These are phyloP conservation scores for Cantharis rustica DNA, from an alignment of 2,888 invertebrate genomes.

Conservation along the genomic window DNA sequence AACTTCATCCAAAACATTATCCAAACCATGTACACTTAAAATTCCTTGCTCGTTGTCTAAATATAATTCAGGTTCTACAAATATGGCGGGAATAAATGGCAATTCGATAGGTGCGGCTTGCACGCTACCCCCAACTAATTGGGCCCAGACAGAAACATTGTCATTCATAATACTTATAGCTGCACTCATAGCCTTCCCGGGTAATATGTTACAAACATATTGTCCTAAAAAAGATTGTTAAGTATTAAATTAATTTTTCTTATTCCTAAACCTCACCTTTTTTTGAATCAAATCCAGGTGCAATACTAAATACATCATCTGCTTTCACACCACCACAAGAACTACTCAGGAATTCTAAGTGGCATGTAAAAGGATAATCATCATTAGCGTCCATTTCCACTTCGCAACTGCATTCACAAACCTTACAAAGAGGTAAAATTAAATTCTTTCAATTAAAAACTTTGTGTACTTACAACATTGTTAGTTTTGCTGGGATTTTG, in stretches of 20 bases:
- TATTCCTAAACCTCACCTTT: constrained; percentile 41
- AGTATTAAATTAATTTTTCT: neutral
- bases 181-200: constrained; percentile 40
- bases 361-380: constrained; percentile 51
- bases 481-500: constrained; percentile 42
- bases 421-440: constrained; percentile 38
- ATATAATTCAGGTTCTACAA: constrained; percentile 40
- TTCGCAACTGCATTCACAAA: constrained; percentile 48
- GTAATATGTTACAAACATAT: constrained; percentile 51
- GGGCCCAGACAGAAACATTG: constrained; percentile 49
- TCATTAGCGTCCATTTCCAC: constrained; percentile 40
- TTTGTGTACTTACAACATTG: constrained; percentile 47
- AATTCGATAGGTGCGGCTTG: constrained; percentile 43
- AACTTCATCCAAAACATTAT: constrained; percentile 62
- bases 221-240: constrained; percentile 42
- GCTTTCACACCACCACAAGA: constrained; percentile 40
- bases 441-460: neutral
- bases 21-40: constrained; percentile 60
- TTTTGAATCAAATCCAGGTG: constrained; percentile 50
- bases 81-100: constrained; percentile 51
- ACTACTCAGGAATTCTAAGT: constrained; percentile 47
- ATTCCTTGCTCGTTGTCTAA: constrained; percentile 37
- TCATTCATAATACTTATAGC: constrained; percentile 45
- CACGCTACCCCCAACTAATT: constrained; percentile 42
- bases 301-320: constrained; percentile 47